These are phyloP conservation scores for Festucalex cinctus DNA, from an alignment of 2,113 vertebrate genomes.

Conservation along the genomic window DNA sequence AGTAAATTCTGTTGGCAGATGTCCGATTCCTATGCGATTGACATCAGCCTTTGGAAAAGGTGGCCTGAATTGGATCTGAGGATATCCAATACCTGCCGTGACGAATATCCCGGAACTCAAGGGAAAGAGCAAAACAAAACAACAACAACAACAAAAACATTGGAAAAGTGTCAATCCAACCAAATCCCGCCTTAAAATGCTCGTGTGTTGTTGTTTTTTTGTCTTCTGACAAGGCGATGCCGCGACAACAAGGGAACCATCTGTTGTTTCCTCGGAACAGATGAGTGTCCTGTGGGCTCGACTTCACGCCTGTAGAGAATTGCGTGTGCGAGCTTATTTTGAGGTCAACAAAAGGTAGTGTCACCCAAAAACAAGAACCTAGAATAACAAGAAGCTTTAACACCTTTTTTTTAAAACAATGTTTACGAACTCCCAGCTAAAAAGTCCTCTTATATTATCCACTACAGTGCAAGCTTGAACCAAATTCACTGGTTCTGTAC, in stretches of 20 bases:
- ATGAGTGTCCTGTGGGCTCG: slow-evolving; percentile 55
- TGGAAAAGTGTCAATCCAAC: neutral
- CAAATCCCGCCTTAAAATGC: neutral
- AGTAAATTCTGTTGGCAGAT: neutral
- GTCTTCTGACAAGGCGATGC: slow-evolving; percentile 50
- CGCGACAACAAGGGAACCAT: slow-evolving; percentile 56
- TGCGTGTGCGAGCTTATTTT: neutral
- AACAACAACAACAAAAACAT: neutral
- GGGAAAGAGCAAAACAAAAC: neutral
- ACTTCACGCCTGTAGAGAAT: slow-evolving; percentile 39
- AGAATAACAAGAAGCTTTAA: neutral
- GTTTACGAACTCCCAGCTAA: neutral
- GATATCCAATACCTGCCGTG: neutral
- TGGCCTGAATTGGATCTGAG: neutral
- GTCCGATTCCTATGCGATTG: neutral
- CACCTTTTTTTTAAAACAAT: neutral
- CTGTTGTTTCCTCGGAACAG: slow-evolving; percentile 54
- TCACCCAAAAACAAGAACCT: neutral
- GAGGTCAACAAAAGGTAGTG: neutral
- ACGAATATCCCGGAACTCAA: neutral
- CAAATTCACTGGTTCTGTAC: too few relatives aligned
- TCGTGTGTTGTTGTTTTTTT: slow-evolving; percentile 23
- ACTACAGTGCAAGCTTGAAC: too few relatives aligned
- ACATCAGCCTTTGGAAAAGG: neutral
- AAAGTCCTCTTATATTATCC: too few relatives aligned